These are phyloP conservation scores for Mirza zaza DNA, from an alignment of 2,113 vertebrate genomes.

Conservation along the genomic window DNA sequence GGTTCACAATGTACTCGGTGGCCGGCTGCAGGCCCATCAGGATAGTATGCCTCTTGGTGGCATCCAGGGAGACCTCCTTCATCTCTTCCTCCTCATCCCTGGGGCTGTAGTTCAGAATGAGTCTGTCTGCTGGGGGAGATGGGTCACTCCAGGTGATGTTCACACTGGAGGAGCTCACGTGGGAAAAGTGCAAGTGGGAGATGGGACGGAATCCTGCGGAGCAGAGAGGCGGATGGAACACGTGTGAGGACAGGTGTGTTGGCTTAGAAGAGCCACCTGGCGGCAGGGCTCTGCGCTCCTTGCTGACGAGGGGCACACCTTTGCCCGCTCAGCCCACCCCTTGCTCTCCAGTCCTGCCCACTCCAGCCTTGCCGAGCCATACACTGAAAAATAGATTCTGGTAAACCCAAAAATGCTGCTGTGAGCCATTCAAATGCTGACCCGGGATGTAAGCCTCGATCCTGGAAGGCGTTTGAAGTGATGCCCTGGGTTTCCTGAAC, in stretches of 20 bases:
- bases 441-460: not conserved
- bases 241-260: accelerated
- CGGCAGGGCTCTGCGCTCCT: not conserved
- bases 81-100: conserved; percentile 85
- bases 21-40: conserved; percentile 91
- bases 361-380: not conserved
- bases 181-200: conserved; percentile 95
- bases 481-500: not conserved
- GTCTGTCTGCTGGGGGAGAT: conserved; percentile 93
- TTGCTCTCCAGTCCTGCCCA: not conserved
- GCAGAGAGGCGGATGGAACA: conserved; percentile 36
- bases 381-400: not conserved
- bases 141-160: conserved; percentile 95
- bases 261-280: not conserved
- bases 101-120: conserved; percentile 92
- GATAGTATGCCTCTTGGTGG: conserved; percentile 89
- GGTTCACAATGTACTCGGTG: conserved; percentile 92
- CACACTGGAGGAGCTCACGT: conserved; percentile 92
- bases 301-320: not conserved
- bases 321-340: not conserved
- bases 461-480: not conserved
- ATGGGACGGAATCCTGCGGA: conserved; percentile 95
- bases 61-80: conserved; percentile 90
- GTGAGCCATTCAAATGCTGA: not conserved
- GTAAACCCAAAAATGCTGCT: not conserved